Conservation (phyloP, 2,797 vertebrate genomes). For the Rhinogobio ventralis region DNA sequence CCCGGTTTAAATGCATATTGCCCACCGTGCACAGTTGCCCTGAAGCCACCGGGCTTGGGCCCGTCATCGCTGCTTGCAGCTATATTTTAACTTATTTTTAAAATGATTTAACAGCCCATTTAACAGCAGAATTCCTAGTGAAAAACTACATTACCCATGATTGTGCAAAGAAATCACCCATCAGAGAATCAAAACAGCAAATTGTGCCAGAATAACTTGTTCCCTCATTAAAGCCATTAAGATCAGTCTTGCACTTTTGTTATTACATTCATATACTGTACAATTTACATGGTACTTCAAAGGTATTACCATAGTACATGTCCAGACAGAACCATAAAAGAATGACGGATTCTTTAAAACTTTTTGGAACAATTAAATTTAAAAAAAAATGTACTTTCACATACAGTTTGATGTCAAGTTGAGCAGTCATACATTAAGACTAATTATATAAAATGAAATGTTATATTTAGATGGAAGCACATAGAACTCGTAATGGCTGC, state of each 20-base stretch:
- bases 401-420: not conserved
- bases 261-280: not conserved
- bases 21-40: too few species aligned
- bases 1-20: too few species aligned
- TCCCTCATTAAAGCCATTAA: too few species aligned
- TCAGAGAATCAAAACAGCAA: not conserved
- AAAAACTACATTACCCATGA: not conserved
- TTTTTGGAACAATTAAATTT: not conserved
- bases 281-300: not conserved
- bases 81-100: too few species aligned
- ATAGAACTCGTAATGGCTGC: constrained; percentile 6
- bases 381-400: not conserved
- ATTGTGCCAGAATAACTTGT: not conserved
- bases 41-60: too few species aligned
- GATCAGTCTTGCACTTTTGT: not conserved
- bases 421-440: not conserved
- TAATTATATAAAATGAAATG: not conserved
- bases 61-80: too few species aligned
- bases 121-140: too few species aligned
- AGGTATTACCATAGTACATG: not conserved
- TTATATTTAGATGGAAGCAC: not conserved
- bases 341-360: not conserved
- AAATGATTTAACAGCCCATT: too few species aligned
- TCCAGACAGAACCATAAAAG: too few species aligned
- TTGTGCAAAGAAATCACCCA: not conserved